A percentile compares a stretch with the other conserved stretches of the same genome.
Conservation (phyloP, 1,140 invertebrate genomes). For the Goniozus legneri region DNA sequence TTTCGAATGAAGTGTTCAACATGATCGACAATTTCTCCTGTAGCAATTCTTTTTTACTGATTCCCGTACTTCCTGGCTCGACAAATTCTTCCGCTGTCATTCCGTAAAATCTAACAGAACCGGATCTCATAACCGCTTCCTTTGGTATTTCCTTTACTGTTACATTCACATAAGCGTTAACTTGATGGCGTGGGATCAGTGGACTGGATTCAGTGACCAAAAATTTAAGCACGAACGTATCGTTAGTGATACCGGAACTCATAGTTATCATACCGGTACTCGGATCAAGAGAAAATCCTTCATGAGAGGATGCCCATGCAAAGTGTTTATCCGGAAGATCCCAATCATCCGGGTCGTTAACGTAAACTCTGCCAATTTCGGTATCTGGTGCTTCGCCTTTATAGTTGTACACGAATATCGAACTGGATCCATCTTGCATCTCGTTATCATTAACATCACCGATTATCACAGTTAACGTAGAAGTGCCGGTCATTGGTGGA, state of each 20-base stretch:
- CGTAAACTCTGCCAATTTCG: slow-evolving; percentile 85
- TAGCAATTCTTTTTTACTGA: slow-evolving; percentile 73
- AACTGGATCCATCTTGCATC: slow-evolving; percentile 77
- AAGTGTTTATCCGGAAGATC: slow-evolving; percentile 87
- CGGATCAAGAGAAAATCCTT: slow-evolving; percentile 66
- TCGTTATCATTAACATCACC: slow-evolving; percentile 88
- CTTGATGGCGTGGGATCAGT: slow-evolving; percentile 57
- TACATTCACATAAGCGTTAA: slow-evolving; percentile 76
- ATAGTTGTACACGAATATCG: slow-evolving; percentile 91
- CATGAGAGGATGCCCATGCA: slow-evolving; percentile 58
- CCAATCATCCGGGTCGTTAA: slow-evolving; percentile 90
- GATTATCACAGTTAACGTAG: slow-evolving; percentile 79
- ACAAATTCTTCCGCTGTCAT: slow-evolving; percentile 84
- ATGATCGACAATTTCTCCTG: slow-evolving; percentile 67
- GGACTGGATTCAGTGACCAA: slow-evolving; percentile 65
- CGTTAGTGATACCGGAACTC: slow-evolving; percentile 65
- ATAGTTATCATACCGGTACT: slow-evolving; percentile 83
- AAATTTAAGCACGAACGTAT: slow-evolving; percentile 68
- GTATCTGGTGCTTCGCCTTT: slow-evolving; percentile 71
- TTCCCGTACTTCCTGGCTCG: slow-evolving; percentile 58
- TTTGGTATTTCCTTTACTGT: slow-evolving; percentile 82
- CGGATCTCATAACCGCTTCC: slow-evolving; percentile 85
- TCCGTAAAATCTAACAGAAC: slow-evolving; percentile 80
- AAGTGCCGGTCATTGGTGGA: slow-evolving; percentile 69
- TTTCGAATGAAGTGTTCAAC: slow-evolving; percentile 71